These are phyloP conservation scores for Takifugu bimaculatus DNA, from an alignment of 2,113 vertebrate genomes.

Conservation along the genomic window DNA sequence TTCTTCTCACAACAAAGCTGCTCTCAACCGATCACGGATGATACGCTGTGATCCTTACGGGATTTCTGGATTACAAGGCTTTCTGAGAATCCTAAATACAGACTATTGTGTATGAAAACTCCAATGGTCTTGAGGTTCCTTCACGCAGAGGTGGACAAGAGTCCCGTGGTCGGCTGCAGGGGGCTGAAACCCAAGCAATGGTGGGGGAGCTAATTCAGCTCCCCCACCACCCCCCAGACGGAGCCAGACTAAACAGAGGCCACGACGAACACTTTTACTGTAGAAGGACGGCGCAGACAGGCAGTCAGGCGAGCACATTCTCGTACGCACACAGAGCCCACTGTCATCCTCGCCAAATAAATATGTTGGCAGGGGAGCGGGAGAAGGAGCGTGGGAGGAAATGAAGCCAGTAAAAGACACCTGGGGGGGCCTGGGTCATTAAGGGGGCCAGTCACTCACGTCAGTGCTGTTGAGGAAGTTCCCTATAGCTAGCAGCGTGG, in stretches of 20 bases:
- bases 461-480: conserved; percentile 97
- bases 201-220: conserved; percentile 12
- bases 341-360: conserved; percentile 50
- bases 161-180: conserved; percentile 7
- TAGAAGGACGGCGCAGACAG: conserved; percentile 41
- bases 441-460: conserved; percentile 74
- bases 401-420: conserved; percentile 21
- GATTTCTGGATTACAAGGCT: conserved; percentile 66
- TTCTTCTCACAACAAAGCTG: conserved; percentile 41
- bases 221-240: conserved; percentile 2
- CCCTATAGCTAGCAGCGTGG: conserved; percentile 91
- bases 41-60: conserved; percentile 49
- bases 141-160: conserved; percentile 13
- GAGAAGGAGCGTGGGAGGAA: conserved; percentile 13
- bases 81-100: conserved; percentile 65
- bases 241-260: conserved; percentile 29
- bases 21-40: conserved; percentile 53
- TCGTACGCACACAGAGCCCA: conserved; percentile 44
- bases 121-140: conserved; percentile 43
- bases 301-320: conserved; percentile 45
- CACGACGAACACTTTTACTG: conserved; percentile 29
- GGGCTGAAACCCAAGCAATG: conserved; percentile 12
- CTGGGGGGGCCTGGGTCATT: conserved; percentile 1
- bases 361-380: conserved; percentile 20
- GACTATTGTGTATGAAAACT: conserved; percentile 58